These are phyloP conservation scores for Danio kyathit DNA, from an alignment of 2,797 vertebrate species.

Conservation along the genomic window DNA sequence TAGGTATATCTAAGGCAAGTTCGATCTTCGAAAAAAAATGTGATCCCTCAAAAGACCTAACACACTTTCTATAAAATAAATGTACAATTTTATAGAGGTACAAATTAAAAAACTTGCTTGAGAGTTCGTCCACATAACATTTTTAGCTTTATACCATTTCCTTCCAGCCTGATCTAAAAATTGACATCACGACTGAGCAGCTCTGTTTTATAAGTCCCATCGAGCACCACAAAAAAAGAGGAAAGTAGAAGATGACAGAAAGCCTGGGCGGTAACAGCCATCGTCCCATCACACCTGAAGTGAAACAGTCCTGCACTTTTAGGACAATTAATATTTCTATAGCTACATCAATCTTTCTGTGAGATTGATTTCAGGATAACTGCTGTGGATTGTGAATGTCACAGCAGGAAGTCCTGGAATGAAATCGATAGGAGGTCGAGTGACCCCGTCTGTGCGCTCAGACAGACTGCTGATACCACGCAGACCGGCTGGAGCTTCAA, in stretches of 20 bases:
- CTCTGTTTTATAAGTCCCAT: neutral
- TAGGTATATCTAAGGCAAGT: no score
- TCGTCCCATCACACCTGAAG: slow-evolving; percentile 37
- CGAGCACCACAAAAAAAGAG: slow-evolving; percentile 49
- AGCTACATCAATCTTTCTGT: slow-evolving; percentile 78
- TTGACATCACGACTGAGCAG: neutral
- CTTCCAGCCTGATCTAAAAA: neutral
- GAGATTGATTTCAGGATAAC: slow-evolving; percentile 81
- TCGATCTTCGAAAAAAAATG: no score
- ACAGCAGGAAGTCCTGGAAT: slow-evolving; percentile 78
- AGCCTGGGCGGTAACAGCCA: neutral
- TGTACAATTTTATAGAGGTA: no score
- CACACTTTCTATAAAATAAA: no score
- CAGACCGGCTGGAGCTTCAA: slow-evolving; percentile 76
- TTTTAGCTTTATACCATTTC: neutral
- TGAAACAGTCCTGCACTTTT: slow-evolving; percentile 61
- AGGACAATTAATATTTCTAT: slow-evolving; percentile 78
- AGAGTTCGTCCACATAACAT: neutral
- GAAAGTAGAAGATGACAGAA: neutral
- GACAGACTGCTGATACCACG: slow-evolving; percentile 64
- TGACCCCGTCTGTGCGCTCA: slow-evolving; percentile 71
- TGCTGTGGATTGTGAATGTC: slow-evolving; percentile 82
- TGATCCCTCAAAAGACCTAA: no score
- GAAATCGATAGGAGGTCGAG: slow-evolving; percentile 83
- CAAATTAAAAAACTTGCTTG: neutral